Base-by-base conservation (phyloP, 1,140 invertebrate genomes). In the Ceratitis capitata region DNA sequence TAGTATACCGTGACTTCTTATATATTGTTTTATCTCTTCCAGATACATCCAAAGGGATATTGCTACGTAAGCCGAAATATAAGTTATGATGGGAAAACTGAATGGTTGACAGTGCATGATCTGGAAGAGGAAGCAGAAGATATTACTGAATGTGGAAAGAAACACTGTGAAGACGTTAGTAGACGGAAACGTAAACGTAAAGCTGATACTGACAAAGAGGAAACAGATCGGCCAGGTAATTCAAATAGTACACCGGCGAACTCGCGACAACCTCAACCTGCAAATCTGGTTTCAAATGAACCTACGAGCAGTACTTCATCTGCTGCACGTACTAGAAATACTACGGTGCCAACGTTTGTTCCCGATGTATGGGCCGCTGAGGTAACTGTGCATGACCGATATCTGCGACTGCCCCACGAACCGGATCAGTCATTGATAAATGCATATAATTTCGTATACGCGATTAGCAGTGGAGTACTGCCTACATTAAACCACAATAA, bases 101-200 rank as follows among this genome's bases (percentile, higher is more conserved):
- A 98, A 95, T 98, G 97, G 97, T 98, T 97, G 3, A 98, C 97
- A 91, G 95, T 98, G 32, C 98, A 98, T 92, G 97, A 98, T 90
- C 98, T 99, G 84, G 89, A 90, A 82, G 90, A 90, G 58, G 90
- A 91, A 82, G 86, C 87, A 14, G 49, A 49, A 32, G 85, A 87
- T 47, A 85, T 84, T 16, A 88, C 88, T 0, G 88, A 92, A 92
- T 85, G 94, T 94, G 87, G 92, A 89, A 85, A 92, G 92, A 87
- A 89, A 35, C 9, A 6, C 6, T 26, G 10, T 26, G 53, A 53
- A 9, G 49, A 83, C 29, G 23, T 3, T 42, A 83, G 45, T 82
- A 85, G 84, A 83, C 64, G 74, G 58, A 85, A 83, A 47, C 83
- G 86, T 29, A 85, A 86, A 51, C 12, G 56, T 51, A 58, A 84